phyloP scores from a whole-genome alignment of 2,797 vertebrate genomes.

The Myiotriccus ornatus region DNA sequence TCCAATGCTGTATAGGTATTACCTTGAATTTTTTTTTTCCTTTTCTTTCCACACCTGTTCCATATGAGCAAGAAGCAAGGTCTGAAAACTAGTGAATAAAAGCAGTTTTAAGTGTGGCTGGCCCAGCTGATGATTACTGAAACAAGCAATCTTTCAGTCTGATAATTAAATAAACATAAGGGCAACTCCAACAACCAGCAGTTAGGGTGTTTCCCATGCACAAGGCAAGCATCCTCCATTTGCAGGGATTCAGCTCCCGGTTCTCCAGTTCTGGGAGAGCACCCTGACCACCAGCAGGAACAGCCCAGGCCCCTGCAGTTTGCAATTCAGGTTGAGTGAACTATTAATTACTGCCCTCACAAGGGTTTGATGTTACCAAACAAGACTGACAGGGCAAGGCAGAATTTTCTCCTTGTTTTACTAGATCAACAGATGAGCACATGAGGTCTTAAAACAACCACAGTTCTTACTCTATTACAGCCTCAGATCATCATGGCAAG shows the following conservation, averaged over 20 bases:
- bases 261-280: neutral
- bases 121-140: neutral
- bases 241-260: fast-evolving
- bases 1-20: neutral
- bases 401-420: neutral
- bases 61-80: neutral
- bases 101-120: neutral
- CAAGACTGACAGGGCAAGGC: neutral
- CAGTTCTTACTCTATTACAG: neutral
- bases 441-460: neutral
- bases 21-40: neutral
- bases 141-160: neutral
- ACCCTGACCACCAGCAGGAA: neutral
- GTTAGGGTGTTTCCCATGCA: fast-evolving
- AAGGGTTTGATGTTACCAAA: neutral
- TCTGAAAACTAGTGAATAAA: neutral
- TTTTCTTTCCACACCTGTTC: neutral
- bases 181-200: neutral
- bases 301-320: neutral
- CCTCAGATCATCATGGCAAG: neutral
- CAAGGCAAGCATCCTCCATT: fast-evolving
- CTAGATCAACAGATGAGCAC: neutral
- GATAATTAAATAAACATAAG: neutral
- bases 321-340: neutral
- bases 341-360: neutral